Conservation (phyloP, 2,113 vertebrate species). For the Ciconia maguari region DNA sequence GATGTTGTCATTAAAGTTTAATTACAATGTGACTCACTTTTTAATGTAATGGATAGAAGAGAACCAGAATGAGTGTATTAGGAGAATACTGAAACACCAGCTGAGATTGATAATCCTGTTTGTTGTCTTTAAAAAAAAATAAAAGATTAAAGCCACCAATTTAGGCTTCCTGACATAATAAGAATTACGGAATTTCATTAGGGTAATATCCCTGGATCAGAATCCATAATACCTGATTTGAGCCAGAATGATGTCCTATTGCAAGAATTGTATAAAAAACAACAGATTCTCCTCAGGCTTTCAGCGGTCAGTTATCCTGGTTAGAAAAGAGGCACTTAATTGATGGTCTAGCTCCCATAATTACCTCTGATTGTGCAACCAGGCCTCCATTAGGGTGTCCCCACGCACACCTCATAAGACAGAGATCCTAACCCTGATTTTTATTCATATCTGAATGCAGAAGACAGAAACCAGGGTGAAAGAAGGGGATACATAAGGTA, state of each 20-base stretch:
- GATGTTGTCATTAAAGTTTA: conserved; percentile 51
- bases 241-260: neutral
- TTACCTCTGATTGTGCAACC: neutral
- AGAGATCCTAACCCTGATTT: neutral
- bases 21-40: conserved; percentile 4
- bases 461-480: neutral
- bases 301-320: neutral
- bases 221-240: neutral
- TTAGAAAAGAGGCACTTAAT: neutral
- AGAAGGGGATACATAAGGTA: neutral
- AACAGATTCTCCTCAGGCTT: neutral
- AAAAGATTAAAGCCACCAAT: neutral
- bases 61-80: neutral
- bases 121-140: neutral
- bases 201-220: neutral
- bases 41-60: neutral
- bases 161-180: neutral
- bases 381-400: neutral
- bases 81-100: neutral
- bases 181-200: neutral
- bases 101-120: neutral
- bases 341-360: neutral
- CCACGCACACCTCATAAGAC: neutral
- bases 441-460: neutral
- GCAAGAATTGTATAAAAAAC: neutral